These are phyloP conservation scores for Bolinopsis microptera DNA, from an alignment of 37 sponge, comb jelly and placozoan species.

Conservation along the genomic window DNA sequence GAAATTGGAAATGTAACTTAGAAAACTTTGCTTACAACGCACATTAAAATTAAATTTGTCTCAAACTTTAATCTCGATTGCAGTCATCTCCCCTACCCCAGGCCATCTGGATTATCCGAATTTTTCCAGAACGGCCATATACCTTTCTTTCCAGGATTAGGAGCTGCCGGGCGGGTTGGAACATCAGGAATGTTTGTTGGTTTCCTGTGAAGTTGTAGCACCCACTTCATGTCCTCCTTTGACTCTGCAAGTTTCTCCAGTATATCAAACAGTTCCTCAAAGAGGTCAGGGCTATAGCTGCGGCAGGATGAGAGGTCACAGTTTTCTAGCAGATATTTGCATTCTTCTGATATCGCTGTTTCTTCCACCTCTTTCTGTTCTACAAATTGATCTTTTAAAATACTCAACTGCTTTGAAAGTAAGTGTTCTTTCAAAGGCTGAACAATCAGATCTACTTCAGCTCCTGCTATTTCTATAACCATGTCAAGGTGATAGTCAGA, in stretches of 20 bases:
- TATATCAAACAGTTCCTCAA: not conserved
- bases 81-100: no score
- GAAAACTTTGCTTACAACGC: no score
- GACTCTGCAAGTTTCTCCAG: not conserved
- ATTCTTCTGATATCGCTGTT: not conserved
- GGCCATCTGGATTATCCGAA: no score
- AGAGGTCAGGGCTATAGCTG: not conserved
- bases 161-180: no score
- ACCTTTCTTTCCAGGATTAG: no score
- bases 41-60: no score
- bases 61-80: no score
- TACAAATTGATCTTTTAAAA: not conserved
- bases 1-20: no score
- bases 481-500: not conserved
- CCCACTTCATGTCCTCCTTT: not conserved
- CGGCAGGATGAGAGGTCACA: not conserved
- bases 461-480: not conserved
- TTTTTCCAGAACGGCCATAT: no score
- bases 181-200: no score
- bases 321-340: not conserved
- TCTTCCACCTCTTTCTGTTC: not conserved
- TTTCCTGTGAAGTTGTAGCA: not conserved
- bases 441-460: not conserved
- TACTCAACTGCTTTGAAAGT: no score
- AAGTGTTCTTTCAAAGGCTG: not conserved